Base-by-base conservation (phyloP, 53 echinoderm and acorn worm genomes). In the Henricia sp. region DNA sequence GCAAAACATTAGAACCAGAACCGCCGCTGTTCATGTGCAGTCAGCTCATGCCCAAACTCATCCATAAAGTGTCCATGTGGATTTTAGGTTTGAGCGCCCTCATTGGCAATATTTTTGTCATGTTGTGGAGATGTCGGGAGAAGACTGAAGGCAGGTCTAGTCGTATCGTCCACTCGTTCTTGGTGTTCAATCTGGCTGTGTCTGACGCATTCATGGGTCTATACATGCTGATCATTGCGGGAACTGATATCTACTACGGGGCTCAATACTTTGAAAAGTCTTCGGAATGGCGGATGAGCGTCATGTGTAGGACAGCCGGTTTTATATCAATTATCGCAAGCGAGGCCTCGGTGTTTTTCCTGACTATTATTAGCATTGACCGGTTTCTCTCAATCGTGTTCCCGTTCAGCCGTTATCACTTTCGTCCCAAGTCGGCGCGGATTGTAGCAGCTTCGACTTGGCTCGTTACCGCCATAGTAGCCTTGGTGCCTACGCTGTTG, bases 61-160 rank as follows among this genome's bases (percentile, higher is more conserved):
- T 83, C 54, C 72, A 82, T 40, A 88, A 88, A 33, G 24, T 65
- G 28, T 88, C 73, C 67, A 82, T 64, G 35, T 88, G 88, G 88
- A 66, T 88, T 54, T 74, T 88, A 10, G 88, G 77, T 25, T 14
- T 89, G 17, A 71, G 70, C 37, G 67, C 89, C 46, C 56, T 89
- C 26, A 4, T 89, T 10, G 89, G 89, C 24, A 89, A 89, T 75
- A 23, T 67, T 0, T 74, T 74, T 24, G 89, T 89, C 42, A 57
- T 83, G 37, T 33, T 83, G 26, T 64, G 54, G 44, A 38, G 89
- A 41, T 39, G 75, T 37, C 75, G 42, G 4, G 75, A 75, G 57
- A 57, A 58, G 27, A 75, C 75, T 2, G 75, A 43, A 10, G 60
- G 77, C 16, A 36, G 60, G 24, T n/a, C 17, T 19, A 77, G 77